Conservation (phyloP, 2,797 vertebrate species). For the Melanotaenia boesemani region DNA sequence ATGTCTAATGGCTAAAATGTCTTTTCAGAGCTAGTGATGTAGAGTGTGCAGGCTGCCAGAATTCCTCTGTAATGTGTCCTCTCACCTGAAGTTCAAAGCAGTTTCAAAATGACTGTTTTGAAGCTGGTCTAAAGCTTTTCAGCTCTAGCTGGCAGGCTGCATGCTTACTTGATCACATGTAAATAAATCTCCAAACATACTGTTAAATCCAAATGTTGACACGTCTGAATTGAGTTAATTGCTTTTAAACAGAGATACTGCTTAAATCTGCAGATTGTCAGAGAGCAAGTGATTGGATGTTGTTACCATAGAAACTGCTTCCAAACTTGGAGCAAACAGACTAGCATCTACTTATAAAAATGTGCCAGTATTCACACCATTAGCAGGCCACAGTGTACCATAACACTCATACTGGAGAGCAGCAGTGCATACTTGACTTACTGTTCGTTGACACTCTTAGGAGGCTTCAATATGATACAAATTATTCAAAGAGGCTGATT, state of each 20-base stretch:
- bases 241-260: slow-evolving; percentile 59
- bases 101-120: slow-evolving; percentile 60
- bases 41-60: slow-evolving; percentile 2
- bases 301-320: slow-evolving; percentile 85
- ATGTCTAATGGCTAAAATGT: slow-evolving; percentile 37
- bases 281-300: slow-evolving; percentile 60
- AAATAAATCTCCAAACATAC: slow-evolving; percentile 51
- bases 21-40: slow-evolving; percentile 56
- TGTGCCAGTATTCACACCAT: slow-evolving; percentile 83
- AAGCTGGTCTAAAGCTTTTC: slow-evolving; percentile 53
- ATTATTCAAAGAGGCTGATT: slow-evolving; percentile 61
- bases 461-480: slow-evolving; percentile 59
- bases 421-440: slow-evolving; percentile 62
- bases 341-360: slow-evolving; percentile 79
- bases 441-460: slow-evolving; percentile 59
- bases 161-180: slow-evolving; percentile 63
- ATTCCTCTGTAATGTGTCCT: not conserved
- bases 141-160: slow-evolving; percentile 53
- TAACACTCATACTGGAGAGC: slow-evolving; percentile 70
- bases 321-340: slow-evolving; percentile 81
- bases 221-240: slow-evolving; percentile 41
- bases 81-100: slow-evolving; percentile 64
- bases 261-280: slow-evolving; percentile 71
- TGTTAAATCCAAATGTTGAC: slow-evolving; percentile 37
- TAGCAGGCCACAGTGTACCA: slow-evolving; percentile 75